phyloP scores from a whole-genome alignment of 2,797 vertebrate species.

The Channa striata region DNA sequence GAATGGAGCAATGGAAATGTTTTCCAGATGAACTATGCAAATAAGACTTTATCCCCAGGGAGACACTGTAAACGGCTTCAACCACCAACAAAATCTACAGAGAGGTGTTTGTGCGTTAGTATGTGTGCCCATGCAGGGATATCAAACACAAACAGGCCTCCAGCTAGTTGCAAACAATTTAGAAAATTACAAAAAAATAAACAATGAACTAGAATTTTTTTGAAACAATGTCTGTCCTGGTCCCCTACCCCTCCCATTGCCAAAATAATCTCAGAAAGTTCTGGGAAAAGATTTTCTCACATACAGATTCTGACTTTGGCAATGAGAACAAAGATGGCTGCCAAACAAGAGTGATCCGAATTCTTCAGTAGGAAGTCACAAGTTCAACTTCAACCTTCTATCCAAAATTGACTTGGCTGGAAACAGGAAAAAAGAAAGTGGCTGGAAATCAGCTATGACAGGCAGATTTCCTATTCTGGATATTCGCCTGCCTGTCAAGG shows the following conservation, averaged over 20 bases:
- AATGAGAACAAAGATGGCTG: constrained; percentile 65
- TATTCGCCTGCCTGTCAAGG: constrained; percentile 41
- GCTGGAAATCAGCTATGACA: constrained; percentile 47
- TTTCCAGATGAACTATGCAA: constrained; percentile 80
- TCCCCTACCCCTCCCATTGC: constrained; percentile 18
- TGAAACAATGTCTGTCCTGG: constrained; percentile 38
- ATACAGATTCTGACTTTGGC: constrained; percentile 72
- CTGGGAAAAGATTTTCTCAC: constrained; percentile 79
- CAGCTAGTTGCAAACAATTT: constrained; percentile 70
- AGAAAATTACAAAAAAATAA: constrained; percentile 62
- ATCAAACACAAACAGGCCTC: constrained; percentile 74
- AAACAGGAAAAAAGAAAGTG: constrained; percentile 35
- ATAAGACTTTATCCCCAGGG: constrained; percentile 71
- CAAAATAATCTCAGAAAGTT: constrained; percentile 52
- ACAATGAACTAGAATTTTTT: constrained; percentile 58
- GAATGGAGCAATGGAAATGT: constrained; percentile 74
- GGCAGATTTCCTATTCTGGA: constrained; percentile 53
- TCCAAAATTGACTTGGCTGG: constrained; percentile 62
- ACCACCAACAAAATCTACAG: constrained; percentile 61
- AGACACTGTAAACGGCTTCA: constrained; percentile 70
- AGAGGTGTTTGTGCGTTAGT: constrained; percentile 43
- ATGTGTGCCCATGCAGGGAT: constrained; percentile 30
- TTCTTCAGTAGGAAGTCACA: constrained; percentile 74
- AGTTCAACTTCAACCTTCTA: constrained; percentile 62
- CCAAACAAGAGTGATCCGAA: constrained; percentile 69